phyloP scores from a whole-genome alignment of 2,888 invertebrate genomes.

The Ernsta delagoae region DNA sequence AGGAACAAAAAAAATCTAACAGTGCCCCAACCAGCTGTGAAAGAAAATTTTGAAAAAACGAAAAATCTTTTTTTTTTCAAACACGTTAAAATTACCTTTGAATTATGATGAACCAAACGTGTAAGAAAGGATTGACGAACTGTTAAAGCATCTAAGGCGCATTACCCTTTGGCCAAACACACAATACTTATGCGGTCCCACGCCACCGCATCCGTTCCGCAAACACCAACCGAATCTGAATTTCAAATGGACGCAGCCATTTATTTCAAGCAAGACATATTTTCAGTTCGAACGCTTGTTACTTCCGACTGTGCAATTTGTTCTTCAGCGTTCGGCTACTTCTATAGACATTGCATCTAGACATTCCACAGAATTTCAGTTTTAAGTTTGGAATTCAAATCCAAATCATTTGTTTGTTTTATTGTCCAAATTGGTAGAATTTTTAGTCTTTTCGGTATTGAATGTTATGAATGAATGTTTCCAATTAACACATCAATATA shows the following conservation, averaged over 20 bases:
- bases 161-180: not conserved
- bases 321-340: slow-evolving; percentile 4
- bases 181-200: slow-evolving; percentile 24
- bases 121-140: not conserved
- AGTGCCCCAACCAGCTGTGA: too few relatives aligned
- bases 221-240: slow-evolving; percentile 64
- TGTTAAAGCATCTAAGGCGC: too few relatives aligned
- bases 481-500: too few relatives aligned
- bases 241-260: slow-evolving; percentile 54
- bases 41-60: too few relatives aligned
- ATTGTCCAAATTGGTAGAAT: too few relatives aligned
- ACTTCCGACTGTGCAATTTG: slow-evolving; percentile 1
- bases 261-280: slow-evolving; percentile 43
- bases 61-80: too few relatives aligned
- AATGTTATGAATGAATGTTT: too few relatives aligned
- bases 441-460: too few relatives aligned
- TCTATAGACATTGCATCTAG: not conserved
- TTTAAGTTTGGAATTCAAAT: not conserved
- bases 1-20: too few relatives aligned
- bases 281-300: slow-evolving; percentile 34
- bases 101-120: too few relatives aligned
- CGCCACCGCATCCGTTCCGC: slow-evolving; percentile 29
- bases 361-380: not conserved
- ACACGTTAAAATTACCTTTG: too few relatives aligned
- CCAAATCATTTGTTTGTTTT: not conserved